phyloP scores from a whole-genome alignment of 1,140 invertebrate genomes.

The Thalassaphorura encarpata region DNA sequence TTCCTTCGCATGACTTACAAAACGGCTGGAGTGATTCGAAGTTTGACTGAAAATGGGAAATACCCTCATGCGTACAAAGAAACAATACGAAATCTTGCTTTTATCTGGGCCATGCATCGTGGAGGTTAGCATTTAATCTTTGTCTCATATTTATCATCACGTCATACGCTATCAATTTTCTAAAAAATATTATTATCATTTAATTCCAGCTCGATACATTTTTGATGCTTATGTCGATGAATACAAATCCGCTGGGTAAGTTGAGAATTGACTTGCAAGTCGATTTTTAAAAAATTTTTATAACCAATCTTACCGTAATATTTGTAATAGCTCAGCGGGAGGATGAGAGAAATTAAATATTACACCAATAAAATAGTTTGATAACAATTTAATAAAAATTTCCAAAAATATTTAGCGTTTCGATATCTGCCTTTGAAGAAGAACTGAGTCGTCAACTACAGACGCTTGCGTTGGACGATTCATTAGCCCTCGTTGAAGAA shows the following conservation, averaged over 20 bases:
- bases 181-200: too few species aligned
- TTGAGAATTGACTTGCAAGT: neutral
- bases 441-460: constrained; percentile 29
- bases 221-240: constrained; percentile 32
- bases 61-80: constrained; percentile 26
- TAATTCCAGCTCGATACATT: constrained; percentile 28
- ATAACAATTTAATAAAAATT: constrained; percentile 5
- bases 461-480: constrained; percentile 31
- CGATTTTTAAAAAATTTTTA: neutral
- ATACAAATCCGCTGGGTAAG: constrained; percentile 29
- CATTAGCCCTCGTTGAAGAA: constrained; percentile 30
- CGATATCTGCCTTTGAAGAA: constrained; percentile 26
- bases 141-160: too few species aligned
- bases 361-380: neutral
- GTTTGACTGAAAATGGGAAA: constrained; percentile 16
- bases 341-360: neutral
- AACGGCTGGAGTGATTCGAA: constrained; percentile 22
- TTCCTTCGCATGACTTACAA: constrained; percentile 28
- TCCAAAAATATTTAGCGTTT: constrained; percentile 21
- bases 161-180: too few species aligned
- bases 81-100: constrained; percentile 27
- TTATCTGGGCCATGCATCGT: constrained; percentile 30
- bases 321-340: too few species aligned
- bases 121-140: too few species aligned
- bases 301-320: too few species aligned